phyloP scores from a whole-genome alignment of 1,140 invertebrate species.

The Stegodyphus mimosarum region DNA sequence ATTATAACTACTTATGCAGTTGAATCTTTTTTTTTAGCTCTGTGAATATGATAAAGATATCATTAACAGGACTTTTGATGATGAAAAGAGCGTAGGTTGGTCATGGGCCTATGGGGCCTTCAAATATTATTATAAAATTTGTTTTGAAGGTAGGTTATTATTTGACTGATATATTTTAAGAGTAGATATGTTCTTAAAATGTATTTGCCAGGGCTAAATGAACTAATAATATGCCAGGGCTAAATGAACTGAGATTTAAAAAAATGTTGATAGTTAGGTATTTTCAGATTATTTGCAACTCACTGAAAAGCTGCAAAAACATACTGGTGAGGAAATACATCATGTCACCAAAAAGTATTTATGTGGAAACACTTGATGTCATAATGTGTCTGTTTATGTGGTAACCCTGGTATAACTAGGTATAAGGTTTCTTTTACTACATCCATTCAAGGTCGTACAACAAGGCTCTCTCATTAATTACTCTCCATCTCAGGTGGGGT shows the following conservation, averaged over 20 bases:
- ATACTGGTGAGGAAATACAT: not conserved
- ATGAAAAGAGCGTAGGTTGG: constrained; percentile 18
- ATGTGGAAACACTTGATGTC: not conserved
- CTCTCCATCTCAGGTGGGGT: no score
- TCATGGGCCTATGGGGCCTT: constrained; percentile 9
- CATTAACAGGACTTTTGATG: not conserved
- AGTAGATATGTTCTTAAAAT: not conserved
- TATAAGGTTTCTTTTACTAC: no score
- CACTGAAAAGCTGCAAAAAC: not conserved
- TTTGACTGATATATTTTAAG: not conserved
- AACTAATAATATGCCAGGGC: not conserved
- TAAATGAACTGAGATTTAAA: not conserved
- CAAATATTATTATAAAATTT: constrained; percentile 10
- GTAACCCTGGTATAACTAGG: no score
- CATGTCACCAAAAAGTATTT: not conserved
- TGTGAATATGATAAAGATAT: constrained; percentile 7
- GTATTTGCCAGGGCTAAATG: not conserved
- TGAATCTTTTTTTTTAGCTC: constrained; percentile 1
- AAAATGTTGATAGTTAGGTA: not conserved
- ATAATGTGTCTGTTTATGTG: no score
- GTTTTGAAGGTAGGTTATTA: constrained; percentile 5
- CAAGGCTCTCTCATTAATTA: no score
- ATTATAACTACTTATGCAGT: not conserved
- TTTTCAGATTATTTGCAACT: not conserved
- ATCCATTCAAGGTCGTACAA: no score